phyloP scores from a whole-genome alignment of 2,113 vertebrate genomes.

The Phalacrocorax aristotelis region DNA sequence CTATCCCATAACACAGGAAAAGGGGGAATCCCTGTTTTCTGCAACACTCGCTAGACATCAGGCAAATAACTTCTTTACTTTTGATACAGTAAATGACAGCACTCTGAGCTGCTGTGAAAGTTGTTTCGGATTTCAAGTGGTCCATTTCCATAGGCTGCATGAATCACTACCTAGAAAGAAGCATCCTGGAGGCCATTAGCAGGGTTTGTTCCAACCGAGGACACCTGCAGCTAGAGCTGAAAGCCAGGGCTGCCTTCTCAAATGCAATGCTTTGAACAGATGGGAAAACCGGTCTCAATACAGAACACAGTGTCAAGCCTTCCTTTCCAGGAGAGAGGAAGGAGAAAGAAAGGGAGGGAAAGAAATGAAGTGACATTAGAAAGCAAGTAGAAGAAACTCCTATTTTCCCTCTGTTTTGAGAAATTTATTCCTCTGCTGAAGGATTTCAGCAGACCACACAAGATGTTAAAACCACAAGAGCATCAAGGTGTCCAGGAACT shows the following conservation, averaged over 20 bases:
- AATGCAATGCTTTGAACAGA: not conserved
- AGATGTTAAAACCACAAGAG: not conserved
- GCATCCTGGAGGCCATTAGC: not conserved
- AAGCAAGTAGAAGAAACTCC: not conserved
- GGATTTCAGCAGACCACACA: not conserved
- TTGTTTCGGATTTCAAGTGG: not conserved
- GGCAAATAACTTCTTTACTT: not conserved
- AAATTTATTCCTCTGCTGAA: not conserved
- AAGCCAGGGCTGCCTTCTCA: not conserved
- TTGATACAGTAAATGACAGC: not conserved
- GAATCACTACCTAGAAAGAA: not conserved
- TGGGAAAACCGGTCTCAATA: not conserved
- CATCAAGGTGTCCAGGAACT: not conserved
- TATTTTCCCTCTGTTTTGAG: not conserved
- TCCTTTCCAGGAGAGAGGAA: not conserved
- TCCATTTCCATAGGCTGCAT: not conserved
- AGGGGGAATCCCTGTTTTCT: not conserved
- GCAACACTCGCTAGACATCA: not conserved
- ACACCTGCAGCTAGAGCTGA: not conserved
- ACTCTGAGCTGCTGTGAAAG: not conserved
- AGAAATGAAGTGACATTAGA: not conserved
- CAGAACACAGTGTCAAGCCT: not conserved
- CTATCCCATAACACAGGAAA: not conserved
- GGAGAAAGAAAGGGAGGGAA: not conserved
- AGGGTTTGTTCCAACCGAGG: not conserved